Conservation (phyloP, 2,888 invertebrate genomes). For the Amblyjoppa fuscipennis region DNA sequence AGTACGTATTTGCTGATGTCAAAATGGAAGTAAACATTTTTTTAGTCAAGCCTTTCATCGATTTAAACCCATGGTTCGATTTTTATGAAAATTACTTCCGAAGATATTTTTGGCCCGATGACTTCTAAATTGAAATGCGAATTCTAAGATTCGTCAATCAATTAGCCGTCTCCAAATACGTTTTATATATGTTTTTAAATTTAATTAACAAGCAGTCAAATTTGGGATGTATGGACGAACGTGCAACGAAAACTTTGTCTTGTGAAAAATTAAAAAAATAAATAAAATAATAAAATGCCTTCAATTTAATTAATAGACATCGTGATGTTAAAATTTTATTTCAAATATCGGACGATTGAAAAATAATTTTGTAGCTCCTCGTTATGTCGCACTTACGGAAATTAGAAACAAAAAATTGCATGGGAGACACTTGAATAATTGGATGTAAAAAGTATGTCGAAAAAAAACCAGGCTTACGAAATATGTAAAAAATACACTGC, state of each 20-base stretch:
- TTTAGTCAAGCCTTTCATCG: not conserved
- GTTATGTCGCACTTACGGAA: too few relatives aligned
- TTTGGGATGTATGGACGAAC: slow-evolving; percentile 5
- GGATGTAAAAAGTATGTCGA: too few relatives aligned
- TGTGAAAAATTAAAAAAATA: too few relatives aligned
- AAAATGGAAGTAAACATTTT: not conserved
- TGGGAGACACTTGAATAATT: too few relatives aligned
- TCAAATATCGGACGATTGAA: too few relatives aligned
- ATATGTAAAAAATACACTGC: too few relatives aligned
- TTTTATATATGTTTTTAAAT: not conserved
- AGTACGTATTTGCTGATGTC: not conserved
- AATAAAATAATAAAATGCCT: too few relatives aligned
- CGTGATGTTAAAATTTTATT: too few relatives aligned
- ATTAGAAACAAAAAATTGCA: too few relatives aligned
- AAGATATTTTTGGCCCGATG: not conserved
- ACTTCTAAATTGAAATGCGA: not conserved
- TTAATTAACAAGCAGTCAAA: not conserved
- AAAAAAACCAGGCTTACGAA: too few relatives aligned
- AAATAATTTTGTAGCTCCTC: too few relatives aligned
- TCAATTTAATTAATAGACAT: too few relatives aligned
- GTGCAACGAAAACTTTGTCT: not conserved
- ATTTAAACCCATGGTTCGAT: not conserved
- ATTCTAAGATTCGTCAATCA: not conserved
- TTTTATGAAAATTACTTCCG: not conserved
- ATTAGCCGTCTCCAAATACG: not conserved